Evolutionary conservation across 2,888 invertebrate genomes (phyloP).

Genomic region (Baronia brevicornis): DNA sequence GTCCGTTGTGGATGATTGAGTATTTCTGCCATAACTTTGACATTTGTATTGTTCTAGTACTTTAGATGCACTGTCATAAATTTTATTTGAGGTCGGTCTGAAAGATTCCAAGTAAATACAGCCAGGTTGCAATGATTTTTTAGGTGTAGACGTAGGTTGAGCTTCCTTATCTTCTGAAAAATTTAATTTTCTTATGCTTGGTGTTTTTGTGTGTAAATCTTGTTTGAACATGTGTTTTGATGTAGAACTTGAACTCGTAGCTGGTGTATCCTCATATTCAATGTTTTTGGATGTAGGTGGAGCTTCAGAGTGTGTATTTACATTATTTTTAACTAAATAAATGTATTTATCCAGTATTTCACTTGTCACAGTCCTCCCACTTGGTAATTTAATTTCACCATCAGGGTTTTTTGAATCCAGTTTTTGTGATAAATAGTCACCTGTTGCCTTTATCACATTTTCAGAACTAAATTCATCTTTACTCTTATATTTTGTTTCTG

Average conservation of each 20-base stretch:
- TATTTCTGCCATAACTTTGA: constrained; percentile 38
- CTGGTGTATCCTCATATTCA: constrained; percentile 11
- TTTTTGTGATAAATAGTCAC: constrained; percentile 55
- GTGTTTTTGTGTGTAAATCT: constrained; percentile 31
- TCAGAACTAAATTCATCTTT: constrained; percentile 37
- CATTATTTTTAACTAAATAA: constrained; percentile 55
- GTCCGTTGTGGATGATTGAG: constrained; percentile 35
- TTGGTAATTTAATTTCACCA: constrained; percentile 47
- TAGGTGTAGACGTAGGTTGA: constrained; percentile 64
- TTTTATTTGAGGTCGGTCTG: constrained; percentile 58
- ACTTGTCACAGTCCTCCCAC: constrained; percentile 48
- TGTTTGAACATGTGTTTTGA: too few relatives aligned
- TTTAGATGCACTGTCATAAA: constrained; percentile 59
- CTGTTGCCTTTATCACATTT: constrained; percentile 59
- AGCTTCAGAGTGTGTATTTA: constrained; percentile 31
- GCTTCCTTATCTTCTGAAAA: constrained; percentile 54
- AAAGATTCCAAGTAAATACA: constrained; percentile 39
- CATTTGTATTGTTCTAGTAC: constrained; percentile 61
- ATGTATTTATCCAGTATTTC: constrained; percentile 62
- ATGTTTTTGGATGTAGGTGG: constrained; percentile 18
- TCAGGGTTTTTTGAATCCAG: constrained; percentile 36
- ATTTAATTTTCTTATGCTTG: constrained; percentile 48
- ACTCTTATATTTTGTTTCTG: constrained; percentile 44
- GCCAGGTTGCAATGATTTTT: constrained; percentile 29
- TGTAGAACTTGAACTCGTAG: constrained; percentile 7